Base-by-base conservation (phyloP, 2,113 vertebrate genomes). In the Osmerus mordax region DNA sequence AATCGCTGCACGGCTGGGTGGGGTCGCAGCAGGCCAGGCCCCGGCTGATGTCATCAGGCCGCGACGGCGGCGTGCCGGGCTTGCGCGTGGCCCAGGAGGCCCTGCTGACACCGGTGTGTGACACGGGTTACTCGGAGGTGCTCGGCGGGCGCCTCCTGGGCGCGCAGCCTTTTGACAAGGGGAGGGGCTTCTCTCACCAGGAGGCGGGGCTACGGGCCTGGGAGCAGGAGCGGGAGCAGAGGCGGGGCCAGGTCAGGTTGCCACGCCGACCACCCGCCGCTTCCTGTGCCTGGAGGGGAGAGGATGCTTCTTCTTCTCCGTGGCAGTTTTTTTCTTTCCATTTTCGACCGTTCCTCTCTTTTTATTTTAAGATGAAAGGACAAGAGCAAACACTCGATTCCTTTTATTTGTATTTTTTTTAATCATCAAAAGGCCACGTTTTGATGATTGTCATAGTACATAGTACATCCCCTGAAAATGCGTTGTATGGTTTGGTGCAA, bases 31-130 rank as follows among this genome's bases (percentile, higher is more conserved):
- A 76, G 71, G 19, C 70, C 63, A 73, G 76, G 1, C 25, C 68
- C 21, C 73, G 61, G 52, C 54, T 73, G 74, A 70, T 69, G 69
- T 87, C 90, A 54, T 74, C 87, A 0, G 79, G 74, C 59, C 82
- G 68, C 0, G 90, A 86, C 67, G 71, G 78, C 67, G 78, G 81
- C 19, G 62, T 86, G 60, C 79, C 84, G 1, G 83, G 83, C 74
- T 69, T 92, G 62, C 87, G 77, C 12, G 78, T 87, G 73, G 83
- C 89, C 62, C 89, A 91, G 83, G 91, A 93, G 82, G 86, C 89
- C 23, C 85, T 91, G 69, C 86, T 90, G 85, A 91, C 87, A 72
- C 89, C 90, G 82, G 92, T 93, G 83, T 85, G 91, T 89, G 92
- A 90, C 86, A 90, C 83, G 70, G 87, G 89, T 78, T 91, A 90